These are phyloP conservation scores for Scolopax mira DNA, from an alignment of 2,113 vertebrate species.

Conservation along the genomic window DNA sequence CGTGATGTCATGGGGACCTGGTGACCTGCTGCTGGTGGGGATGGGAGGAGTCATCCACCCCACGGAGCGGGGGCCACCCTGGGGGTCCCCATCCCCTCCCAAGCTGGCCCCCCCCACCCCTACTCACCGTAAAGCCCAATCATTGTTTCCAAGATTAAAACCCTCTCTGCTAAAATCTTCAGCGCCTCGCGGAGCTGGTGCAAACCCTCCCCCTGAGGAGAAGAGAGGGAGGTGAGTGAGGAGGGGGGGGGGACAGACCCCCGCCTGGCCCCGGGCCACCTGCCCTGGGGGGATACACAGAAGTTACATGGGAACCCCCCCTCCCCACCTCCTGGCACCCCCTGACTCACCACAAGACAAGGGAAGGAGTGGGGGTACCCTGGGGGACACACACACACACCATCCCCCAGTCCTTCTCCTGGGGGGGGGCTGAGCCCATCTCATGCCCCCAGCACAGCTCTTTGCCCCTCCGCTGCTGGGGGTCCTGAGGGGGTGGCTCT, in stretches of 20 bases:
- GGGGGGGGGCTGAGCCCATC: background rate
- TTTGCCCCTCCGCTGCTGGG: background rate
- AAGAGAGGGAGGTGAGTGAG: background rate
- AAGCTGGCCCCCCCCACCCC: conserved; percentile 59
- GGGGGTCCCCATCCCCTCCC: background rate
- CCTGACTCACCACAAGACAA: accelerated
- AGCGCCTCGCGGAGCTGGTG: conserved; percentile 98
- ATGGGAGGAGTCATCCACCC: background rate
- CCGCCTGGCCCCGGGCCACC: background rate
- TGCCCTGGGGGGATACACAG: accelerated
- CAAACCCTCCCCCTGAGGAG: conserved; percentile 95
- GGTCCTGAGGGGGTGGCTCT: background rate
- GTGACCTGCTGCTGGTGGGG: background rate
- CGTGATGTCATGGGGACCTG: accelerated
- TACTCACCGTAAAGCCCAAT: conserved; percentile 99
- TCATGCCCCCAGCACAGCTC: background rate
- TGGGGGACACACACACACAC: too few species aligned
- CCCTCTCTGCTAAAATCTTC: conserved; percentile 99
- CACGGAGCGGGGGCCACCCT: background rate
- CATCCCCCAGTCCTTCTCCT: background rate
- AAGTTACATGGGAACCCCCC: background rate
- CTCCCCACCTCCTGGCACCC: background rate
- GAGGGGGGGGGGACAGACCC: background rate
- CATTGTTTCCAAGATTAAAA: conserved; percentile 99
- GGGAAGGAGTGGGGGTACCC: background rate